phyloP scores from a whole-genome alignment of 1,140 invertebrate species.

The Capitella teleta region DNA sequence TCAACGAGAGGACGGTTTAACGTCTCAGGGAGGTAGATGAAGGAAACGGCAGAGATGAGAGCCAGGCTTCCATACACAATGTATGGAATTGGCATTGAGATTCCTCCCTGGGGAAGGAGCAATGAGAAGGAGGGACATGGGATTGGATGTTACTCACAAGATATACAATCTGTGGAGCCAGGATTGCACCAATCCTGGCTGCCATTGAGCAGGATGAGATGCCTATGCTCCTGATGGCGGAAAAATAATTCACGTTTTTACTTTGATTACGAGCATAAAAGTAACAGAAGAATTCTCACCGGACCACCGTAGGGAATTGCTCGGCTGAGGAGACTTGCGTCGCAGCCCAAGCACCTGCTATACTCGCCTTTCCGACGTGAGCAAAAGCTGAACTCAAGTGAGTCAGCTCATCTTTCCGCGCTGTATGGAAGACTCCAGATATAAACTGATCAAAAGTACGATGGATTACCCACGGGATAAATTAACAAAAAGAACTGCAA shows the following conservation, averaged over 20 bases:
- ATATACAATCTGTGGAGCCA: slow-evolving; percentile 36
- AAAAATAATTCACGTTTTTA: neutral
- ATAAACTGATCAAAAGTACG: neutral
- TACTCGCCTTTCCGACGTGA: slow-evolving; percentile 27
- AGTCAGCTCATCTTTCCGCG: neutral
- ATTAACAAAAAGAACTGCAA: slow-evolving; percentile 18
- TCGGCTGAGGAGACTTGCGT: slow-evolving; percentile 29
- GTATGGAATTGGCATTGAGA: slow-evolving; percentile 7
- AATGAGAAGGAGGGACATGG: neutral
- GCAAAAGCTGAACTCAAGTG: slow-evolving; percentile 16
- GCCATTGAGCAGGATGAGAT: slow-evolving; percentile 45
- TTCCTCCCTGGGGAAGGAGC: neutral
- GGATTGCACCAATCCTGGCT: slow-evolving; percentile 44
- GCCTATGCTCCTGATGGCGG: slow-evolving; percentile 42
- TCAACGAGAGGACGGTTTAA: slow-evolving; percentile 7
- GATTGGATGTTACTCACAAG: slow-evolving; percentile 17
- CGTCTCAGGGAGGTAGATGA: slow-evolving; percentile 5
- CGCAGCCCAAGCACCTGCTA: slow-evolving; percentile 30
- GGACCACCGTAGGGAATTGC: slow-evolving; percentile 29
- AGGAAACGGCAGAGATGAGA: slow-evolving; percentile 4
- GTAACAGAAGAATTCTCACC: slow-evolving; percentile 24
- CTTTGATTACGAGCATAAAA: neutral
- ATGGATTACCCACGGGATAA: neutral
- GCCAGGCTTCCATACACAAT: slow-evolving; percentile 7
- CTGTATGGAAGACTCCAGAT: too few relatives aligned